Conservation (phyloP, 2,888 invertebrate genomes). For the Reticulitermes lucifugus region DNA sequence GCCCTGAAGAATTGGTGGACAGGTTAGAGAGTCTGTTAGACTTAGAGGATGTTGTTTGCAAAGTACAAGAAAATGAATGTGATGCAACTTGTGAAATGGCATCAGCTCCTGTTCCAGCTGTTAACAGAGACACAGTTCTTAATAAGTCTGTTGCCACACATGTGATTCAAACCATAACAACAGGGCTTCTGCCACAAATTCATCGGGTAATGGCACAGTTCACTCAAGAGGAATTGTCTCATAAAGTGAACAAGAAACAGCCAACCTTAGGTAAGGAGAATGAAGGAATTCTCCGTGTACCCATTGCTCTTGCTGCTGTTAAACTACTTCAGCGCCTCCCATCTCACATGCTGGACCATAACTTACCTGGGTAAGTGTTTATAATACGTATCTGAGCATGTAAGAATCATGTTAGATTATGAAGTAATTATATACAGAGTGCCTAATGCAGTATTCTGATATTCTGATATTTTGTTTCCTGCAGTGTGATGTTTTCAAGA, state of each 20-base stretch:
- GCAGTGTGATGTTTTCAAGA: no score
- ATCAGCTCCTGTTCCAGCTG: constrained; percentile 56
- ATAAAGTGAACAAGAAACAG: constrained; percentile 81
- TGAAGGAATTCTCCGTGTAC: constrained; percentile 90
- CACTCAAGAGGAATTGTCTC: constrained; percentile 80
- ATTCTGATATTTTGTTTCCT: no score
- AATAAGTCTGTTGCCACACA: constrained; percentile 80
- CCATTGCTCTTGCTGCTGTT: constrained; percentile 92
- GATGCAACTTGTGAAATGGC: background rate
- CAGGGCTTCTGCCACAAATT: constrained; percentile 82
- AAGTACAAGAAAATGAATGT: constrained; percentile 47
- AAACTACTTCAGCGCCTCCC: constrained; percentile 92
- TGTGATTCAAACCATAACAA: constrained; percentile 78
- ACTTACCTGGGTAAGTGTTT: constrained; percentile 80
- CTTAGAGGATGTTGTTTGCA: background rate
- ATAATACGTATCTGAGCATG: background rate
- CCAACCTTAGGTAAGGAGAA: constrained; percentile 82
- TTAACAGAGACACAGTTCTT: constrained; percentile 65
- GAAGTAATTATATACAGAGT: no score
- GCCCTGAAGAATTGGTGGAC: constrained; percentile 8
- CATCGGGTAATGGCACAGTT: constrained; percentile 76
- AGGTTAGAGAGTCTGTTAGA: background rate
- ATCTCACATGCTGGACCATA: constrained; percentile 76
- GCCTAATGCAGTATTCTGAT: no score
- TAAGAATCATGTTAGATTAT: no score